phyloP scores from a whole-genome alignment of 92 coral and sea anemone genomes.

The Epizoanthus ramosus region DNA sequence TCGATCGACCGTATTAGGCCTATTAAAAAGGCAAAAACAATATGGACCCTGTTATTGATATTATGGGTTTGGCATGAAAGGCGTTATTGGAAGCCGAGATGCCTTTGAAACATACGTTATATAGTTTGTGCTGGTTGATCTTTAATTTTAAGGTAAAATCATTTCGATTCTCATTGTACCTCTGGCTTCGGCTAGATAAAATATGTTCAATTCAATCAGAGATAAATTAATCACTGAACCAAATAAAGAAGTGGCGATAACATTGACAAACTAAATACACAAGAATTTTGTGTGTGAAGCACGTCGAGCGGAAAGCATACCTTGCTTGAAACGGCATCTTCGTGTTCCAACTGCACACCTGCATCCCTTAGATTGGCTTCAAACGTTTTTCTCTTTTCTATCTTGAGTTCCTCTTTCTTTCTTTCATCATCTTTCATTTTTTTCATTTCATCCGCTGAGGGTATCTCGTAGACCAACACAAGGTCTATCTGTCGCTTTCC shows the following conservation, averaged over 20 bases:
- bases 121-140: too few relatives aligned
- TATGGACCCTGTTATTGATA: too few relatives aligned
- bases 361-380: slow-evolving; percentile 11
- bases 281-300: not conserved
- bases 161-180: too few relatives aligned
- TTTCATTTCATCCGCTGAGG: slow-evolving; percentile 5
- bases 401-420: not conserved
- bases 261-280: not conserved
- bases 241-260: not conserved
- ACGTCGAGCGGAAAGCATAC: slow-evolving; percentile 8
- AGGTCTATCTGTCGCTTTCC: slow-evolving; percentile 6
- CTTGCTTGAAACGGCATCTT: not conserved
- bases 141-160: too few relatives aligned
- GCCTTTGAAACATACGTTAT: too few relatives aligned
- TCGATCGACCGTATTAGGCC: too few relatives aligned
- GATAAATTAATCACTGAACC: not conserved
- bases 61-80: too few relatives aligned
- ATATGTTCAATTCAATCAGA: too few relatives aligned
- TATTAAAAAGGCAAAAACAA: too few relatives aligned
- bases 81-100: too few relatives aligned
- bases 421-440: slow-evolving; percentile 12
- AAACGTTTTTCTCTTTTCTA: slow-evolving; percentile 3
- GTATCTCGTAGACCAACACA: slow-evolving; percentile 7
- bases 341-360: slow-evolving; percentile 11
- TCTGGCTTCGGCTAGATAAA: too few relatives aligned